Evolutionary conservation across 2,888 invertebrate species (phyloP).

Genomic region (Caradrina kadenii): DNA sequence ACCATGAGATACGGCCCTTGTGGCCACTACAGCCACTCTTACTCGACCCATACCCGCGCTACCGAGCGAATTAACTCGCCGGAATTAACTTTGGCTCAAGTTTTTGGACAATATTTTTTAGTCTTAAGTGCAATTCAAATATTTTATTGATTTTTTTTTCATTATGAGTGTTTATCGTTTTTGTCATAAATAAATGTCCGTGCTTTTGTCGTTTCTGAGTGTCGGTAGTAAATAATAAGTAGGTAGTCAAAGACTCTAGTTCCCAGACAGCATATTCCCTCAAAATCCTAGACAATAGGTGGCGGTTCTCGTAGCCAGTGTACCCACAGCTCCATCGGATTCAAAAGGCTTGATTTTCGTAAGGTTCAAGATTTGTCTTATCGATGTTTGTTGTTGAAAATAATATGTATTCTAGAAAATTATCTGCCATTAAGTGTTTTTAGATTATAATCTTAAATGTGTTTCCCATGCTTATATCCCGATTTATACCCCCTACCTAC

Average conservation of each 20-base stretch:
- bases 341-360: neutral
- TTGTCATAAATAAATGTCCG: conserved; percentile 7
- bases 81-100: conserved; percentile 31
- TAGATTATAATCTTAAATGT: neutral
- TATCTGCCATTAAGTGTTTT: neutral
- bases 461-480: neutral
- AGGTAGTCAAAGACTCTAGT: neutral
- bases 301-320: neutral
- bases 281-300: neutral
- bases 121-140: conserved; percentile 4
- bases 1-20: conserved; percentile 64
- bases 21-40: conserved; percentile 61
- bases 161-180: conserved; percentile 2
- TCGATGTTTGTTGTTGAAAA: neutral
- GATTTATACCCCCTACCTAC: too few species aligned
- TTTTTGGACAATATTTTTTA: conserved; percentile 27
- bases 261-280: neutral
- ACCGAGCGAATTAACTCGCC: conserved; percentile 16
- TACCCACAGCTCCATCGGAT: neutral
- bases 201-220: conserved; percentile 13
- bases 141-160: conserved; percentile 8
- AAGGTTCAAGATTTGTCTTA: neutral
- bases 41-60: conserved; percentile 61
- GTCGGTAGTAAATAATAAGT: neutral
- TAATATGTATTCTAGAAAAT: neutral